These are phyloP conservation scores for Stercorarius parasiticus DNA, from an alignment of 2,113 vertebrate species.

Conservation along the genomic window DNA sequence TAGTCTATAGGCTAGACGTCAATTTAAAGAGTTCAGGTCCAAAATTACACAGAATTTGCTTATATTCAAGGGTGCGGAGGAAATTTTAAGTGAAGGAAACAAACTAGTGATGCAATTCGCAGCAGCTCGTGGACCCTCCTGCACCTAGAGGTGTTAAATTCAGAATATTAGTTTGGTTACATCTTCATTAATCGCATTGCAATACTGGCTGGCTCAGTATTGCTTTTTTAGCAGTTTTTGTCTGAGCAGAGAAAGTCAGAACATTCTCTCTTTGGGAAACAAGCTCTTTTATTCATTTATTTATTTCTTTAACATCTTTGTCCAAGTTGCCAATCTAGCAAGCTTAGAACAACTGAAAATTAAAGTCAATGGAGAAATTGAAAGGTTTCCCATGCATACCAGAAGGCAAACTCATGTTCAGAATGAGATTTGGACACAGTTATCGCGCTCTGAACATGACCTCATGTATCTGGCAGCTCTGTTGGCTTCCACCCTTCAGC, in stretches of 20 bases:
- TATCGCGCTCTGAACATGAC: constrained; percentile 18
- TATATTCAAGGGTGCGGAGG: neutral
- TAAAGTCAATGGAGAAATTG: constrained; percentile 8
- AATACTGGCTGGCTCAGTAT: neutral
- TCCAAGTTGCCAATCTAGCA: neutral
- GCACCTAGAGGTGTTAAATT: neutral
- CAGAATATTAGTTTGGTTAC: neutral
- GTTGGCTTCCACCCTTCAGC: constrained; percentile 4
- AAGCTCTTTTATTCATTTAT: neutral
- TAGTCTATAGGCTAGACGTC: neutral
- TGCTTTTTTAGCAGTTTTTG: neutral
- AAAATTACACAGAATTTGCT: neutral
- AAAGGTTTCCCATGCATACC: neutral
- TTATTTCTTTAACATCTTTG: neutral
- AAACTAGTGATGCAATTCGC: neutral
- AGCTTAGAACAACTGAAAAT: neutral
- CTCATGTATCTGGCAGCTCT: constrained; percentile 12
- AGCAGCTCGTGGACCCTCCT: neutral
- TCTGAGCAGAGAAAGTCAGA: neutral
- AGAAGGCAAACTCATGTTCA: constrained; percentile 13
- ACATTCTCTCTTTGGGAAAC: neutral
- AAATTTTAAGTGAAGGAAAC: neutral
- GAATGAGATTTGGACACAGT: constrained; percentile 9
- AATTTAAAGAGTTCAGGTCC: neutral
- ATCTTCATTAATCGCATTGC: neutral